A percentile compares a stretch with the other conserved stretches of the same genome.
Conservation (phyloP, 2,888 invertebrate genomes). For the Emmelina monodactyla region DNA sequence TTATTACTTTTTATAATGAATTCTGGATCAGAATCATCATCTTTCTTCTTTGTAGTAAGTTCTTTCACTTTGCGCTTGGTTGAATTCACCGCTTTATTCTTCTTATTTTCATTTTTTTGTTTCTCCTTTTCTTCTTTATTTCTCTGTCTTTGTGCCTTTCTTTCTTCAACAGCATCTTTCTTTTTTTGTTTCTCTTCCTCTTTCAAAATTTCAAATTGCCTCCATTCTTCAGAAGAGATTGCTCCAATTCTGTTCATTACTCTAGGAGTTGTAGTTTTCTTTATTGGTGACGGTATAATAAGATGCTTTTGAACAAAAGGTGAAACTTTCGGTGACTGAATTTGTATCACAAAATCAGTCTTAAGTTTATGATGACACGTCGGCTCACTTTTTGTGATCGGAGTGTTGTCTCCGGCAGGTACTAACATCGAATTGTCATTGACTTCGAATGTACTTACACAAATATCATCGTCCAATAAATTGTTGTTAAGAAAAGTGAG, state of each 20-base stretch:
- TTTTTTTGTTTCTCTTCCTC: conserved; percentile 2
- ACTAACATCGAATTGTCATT: conserved; percentile 2
- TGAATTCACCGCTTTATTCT: too few relatives aligned
- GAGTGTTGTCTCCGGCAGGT: conserved; percentile 1
- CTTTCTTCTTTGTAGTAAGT: too few relatives aligned
- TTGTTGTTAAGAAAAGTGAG: conserved; percentile 2
- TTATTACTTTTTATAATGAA: too few relatives aligned
- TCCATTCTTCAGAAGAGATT: conserved; percentile 3
- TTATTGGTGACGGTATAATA: conserved; percentile 1
- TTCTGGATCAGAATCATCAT: too few relatives aligned
- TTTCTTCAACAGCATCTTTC: conserved; percentile 1
- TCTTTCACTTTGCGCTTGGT: too few relatives aligned
- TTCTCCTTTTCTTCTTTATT: too few relatives aligned
- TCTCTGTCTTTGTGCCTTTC: too few relatives aligned
- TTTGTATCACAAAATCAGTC: background rate
- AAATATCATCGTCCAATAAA: conserved; percentile 2
- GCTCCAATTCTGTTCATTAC: conserved; percentile 4
- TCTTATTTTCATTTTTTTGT: too few relatives aligned
- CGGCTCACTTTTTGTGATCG: background rate
- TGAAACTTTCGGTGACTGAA: background rate
- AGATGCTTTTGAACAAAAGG: conserved; percentile 2
- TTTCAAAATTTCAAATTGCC: conserved; percentile 3
- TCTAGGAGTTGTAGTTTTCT: conserved; percentile 2
- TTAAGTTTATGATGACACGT: background rate
- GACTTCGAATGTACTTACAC: conserved; percentile 2